Conservation (phyloP, 2,888 invertebrate genomes). For the Erebia aethiops region DNA sequence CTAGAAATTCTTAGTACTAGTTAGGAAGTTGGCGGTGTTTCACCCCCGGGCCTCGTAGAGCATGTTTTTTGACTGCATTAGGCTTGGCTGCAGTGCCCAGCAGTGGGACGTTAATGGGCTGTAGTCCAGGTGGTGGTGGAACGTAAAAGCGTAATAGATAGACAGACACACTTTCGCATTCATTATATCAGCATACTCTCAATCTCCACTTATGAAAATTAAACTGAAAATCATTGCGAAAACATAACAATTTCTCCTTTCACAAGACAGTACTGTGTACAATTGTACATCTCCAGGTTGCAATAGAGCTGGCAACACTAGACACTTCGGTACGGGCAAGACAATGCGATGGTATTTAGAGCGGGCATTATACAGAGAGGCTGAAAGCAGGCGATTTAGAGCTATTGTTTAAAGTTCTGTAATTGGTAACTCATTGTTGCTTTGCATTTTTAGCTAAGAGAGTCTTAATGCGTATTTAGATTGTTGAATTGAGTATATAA, state of each 20-base stretch:
- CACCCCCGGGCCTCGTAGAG: too few species aligned
- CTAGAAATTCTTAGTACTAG: too few species aligned
- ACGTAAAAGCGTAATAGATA: too few species aligned
- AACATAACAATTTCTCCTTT: not conserved
- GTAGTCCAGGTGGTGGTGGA: too few species aligned
- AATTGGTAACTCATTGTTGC: slow-evolving; percentile 25
- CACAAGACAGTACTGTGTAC: not conserved
- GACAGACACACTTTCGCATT: too few species aligned
- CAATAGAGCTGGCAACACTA: slow-evolving; percentile 21
- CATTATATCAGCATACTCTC: too few species aligned
- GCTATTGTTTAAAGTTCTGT: slow-evolving; percentile 26
- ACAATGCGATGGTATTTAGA: slow-evolving; percentile 24
- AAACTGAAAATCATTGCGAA: not conserved
- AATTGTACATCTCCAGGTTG: slow-evolving; percentile 31
- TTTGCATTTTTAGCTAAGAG: slow-evolving; percentile 5
- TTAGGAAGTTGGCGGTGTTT: too few species aligned
- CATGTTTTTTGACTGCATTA: too few species aligned
- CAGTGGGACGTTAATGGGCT: too few species aligned
- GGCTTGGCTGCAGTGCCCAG: too few species aligned
- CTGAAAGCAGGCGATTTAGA: slow-evolving; percentile 20
- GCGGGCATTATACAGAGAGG: slow-evolving; percentile 16
- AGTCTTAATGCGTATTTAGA: not conserved
- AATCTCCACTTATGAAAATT: not conserved
- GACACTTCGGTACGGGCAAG: slow-evolving; percentile 15
- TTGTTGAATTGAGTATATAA: not conserved